Conservation (phyloP, 2,888 invertebrate species). For the Brassicogethes aeneus region DNA sequence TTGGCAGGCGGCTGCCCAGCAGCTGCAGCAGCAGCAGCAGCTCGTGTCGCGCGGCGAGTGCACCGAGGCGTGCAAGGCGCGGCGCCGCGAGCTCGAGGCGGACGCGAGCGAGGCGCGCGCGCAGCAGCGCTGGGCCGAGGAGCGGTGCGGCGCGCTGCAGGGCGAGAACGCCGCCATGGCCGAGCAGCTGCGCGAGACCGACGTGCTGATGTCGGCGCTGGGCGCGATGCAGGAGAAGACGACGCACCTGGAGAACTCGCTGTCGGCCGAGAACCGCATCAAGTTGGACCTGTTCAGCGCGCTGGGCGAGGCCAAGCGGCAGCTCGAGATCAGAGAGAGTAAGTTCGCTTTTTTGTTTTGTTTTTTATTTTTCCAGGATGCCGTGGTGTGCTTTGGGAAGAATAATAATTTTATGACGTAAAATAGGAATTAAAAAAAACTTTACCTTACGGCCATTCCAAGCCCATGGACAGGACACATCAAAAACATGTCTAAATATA, state of each 20-base stretch:
- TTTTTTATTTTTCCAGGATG: neutral
- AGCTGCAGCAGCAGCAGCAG: constrained; percentile 6
- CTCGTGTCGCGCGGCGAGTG: constrained; percentile 37
- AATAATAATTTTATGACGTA: too few relatives aligned
- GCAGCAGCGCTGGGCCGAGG: constrained; percentile 52
- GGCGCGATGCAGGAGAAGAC: constrained; percentile 85
- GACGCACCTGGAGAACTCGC: constrained; percentile 81
- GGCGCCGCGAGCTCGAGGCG: constrained; percentile 52
- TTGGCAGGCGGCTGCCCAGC: constrained; percentile 28
- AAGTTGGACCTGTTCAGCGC: constrained; percentile 97
- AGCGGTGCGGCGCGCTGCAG: constrained; percentile 48
- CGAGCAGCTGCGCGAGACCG: constrained; percentile 52
- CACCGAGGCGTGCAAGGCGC: constrained; percentile 38
- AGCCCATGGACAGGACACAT: too few relatives aligned
- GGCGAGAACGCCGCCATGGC: constrained; percentile 41
- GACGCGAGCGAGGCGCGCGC: constrained; percentile 50
- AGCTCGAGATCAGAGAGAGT: constrained; percentile 82
- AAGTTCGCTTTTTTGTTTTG: constrained; percentile 33
- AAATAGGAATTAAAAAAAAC: too few relatives aligned
- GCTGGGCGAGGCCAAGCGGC: constrained; percentile 88
- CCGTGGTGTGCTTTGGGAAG: too few relatives aligned
- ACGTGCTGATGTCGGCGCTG: constrained; percentile 70
- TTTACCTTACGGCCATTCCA: too few relatives aligned
- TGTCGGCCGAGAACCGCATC: constrained; percentile 94
- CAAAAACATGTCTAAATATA: too few relatives aligned